phyloP scores from a whole-genome alignment of 2,797 vertebrate species.

The Tiaroga cobitis region DNA sequence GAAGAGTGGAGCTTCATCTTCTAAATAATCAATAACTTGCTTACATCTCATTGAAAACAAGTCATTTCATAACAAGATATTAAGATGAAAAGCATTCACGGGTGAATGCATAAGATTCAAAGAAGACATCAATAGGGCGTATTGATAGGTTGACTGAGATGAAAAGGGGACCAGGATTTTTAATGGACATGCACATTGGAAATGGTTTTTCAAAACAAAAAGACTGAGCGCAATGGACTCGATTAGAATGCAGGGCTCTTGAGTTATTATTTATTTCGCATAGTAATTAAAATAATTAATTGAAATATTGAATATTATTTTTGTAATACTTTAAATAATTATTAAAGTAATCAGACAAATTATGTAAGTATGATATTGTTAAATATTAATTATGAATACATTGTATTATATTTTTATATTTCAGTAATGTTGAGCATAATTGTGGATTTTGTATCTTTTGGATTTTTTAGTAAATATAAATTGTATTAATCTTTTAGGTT shows the following conservation, averaged over 20 bases:
- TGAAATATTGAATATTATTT: neutral
- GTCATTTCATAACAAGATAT: constrained; percentile 12
- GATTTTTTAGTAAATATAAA: neutral
- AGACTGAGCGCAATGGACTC: neutral
- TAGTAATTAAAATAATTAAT: neutral
- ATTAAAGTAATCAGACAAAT: neutral
- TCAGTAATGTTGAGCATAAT: neutral
- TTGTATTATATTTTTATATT: neutral
- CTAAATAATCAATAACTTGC: constrained; percentile 23
- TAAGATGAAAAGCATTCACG: neutral
- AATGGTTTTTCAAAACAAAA: neutral
- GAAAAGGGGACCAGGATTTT: neutral
- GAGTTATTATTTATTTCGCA: neutral
- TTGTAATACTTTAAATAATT: neutral
- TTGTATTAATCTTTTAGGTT: neutral
- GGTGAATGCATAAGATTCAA: neutral
- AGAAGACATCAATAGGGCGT: neutral
- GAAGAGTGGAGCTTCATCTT: neutral
- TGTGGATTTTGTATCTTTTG: too few species aligned
- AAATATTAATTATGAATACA: neutral
- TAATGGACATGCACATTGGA: neutral
- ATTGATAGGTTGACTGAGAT: neutral
- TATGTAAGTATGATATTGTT: neutral
- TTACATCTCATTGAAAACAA: neutral
- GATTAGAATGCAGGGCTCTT: neutral